A percentile compares a stretch with the other conserved stretches of the same genome.
Conservation (phyloP, 2,888 invertebrate species). For the Cheilosia urbana region DNA sequence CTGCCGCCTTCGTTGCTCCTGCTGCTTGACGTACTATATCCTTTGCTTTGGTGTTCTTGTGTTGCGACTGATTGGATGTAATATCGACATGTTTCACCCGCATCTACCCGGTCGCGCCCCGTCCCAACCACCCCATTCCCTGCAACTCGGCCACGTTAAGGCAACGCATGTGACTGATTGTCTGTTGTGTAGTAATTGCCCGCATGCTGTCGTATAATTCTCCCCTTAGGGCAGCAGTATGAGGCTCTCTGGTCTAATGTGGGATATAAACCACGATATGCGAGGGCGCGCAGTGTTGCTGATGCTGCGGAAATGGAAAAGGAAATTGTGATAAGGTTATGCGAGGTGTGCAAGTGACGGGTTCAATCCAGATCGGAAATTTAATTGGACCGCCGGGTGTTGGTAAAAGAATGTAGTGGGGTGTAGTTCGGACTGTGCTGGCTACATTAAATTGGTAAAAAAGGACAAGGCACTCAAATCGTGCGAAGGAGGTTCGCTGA, state of each 20-base stretch:
- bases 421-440: no score
- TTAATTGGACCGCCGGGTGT: neutral
- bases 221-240: constrained; percentile 28
- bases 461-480: no score
- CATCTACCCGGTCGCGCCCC: constrained; percentile 11
- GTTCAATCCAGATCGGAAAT: neutral
- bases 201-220: constrained; percentile 72
- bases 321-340: constrained; percentile 20
- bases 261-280: constrained; percentile 47
- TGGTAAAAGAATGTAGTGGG: no score
- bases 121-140: neutral
- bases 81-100: constrained; percentile 65
- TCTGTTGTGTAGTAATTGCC: constrained; percentile 75
- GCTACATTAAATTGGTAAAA: no score
- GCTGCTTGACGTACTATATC: neutral
- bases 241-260: constrained; percentile 45
- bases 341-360: constrained; percentile 6
- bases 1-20: constrained; percentile 26
- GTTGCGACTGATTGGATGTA: constrained; percentile 75
- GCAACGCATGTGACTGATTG: constrained; percentile 76
- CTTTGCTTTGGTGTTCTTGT: constrained; percentile 46
- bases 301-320: constrained; percentile 33
- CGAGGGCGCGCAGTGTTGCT: constrained; percentile 64
- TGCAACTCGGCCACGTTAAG: constrained; percentile 36
- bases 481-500: no score